Evolutionary conservation across 2,113 vertebrate genomes (phyloP).

Genomic region (Cnemophilus loriae): DNA sequence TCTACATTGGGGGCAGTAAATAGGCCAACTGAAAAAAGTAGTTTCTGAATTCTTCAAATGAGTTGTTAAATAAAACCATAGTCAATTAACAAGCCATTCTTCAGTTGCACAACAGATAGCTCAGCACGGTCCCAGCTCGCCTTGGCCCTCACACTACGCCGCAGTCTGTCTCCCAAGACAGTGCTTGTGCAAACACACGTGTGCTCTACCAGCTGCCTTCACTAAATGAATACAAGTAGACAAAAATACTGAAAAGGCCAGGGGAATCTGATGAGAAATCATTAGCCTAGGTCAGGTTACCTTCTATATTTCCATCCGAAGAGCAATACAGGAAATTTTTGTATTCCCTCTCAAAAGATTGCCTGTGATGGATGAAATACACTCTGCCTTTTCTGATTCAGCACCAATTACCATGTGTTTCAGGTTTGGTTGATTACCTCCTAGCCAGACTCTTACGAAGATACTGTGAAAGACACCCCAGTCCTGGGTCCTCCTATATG

Average conservation of each 20-base stretch:
- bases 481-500: not conserved
- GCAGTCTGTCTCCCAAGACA: not conserved
- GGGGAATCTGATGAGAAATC: not conserved
- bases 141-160: fast-evolving
- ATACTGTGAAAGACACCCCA: not conserved
- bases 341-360: not conserved
- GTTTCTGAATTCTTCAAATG: not conserved
- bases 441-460: not conserved
- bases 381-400: not conserved
- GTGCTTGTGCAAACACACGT: not conserved
- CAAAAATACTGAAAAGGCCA: not conserved
- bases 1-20: not conserved
- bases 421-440: not conserved
- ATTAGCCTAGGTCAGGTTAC: not conserved
- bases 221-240: not conserved
- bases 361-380: not conserved
- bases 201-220: not conserved
- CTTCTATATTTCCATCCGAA: not conserved
- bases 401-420: not conserved
- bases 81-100: not conserved
- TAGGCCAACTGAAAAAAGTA: not conserved
- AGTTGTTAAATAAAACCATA: not conserved
- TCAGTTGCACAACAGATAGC: not conserved
- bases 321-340: not conserved
- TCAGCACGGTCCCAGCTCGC: not conserved